Base-by-base conservation (phyloP, 2,797 vertebrate genomes). In the Clarias platycephalus region DNA sequence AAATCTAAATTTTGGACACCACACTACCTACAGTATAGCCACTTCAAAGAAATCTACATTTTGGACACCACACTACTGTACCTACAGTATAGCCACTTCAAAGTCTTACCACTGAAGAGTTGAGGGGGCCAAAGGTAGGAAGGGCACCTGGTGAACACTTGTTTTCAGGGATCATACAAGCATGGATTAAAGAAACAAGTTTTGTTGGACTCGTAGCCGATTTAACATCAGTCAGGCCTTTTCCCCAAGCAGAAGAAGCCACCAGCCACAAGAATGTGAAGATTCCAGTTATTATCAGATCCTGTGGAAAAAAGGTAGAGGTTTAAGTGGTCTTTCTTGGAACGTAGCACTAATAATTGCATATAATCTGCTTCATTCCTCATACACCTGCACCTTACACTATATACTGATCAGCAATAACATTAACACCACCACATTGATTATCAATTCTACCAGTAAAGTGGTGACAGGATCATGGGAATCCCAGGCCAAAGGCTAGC, bases 101-200 rank as follows among this genome's bases (percentile, higher is more conserved):
- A 76, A 84, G 20, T 84, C 95, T 95, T 93, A 96, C 96, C 96
- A 96, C 95, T 0, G 96, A 96, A 88, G 95, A 93, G 89, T 96
- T 96, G 89, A 95, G 95, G 86, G 95, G 93, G 4, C 95, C 95
- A 90, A 95, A 94, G 68, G 91, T 91, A 3, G 96, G 94, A 1
- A 93, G 83, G 80, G 93, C 89, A 10, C 95, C 94, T 0, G 91
- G 58, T 0, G 64, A 89, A 88, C 95, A 97, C 0, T 81, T 68
- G 3, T 81, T 92, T 0, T 34, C 5, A 0, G 0, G n/a, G 3
- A 0, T 4, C 0, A 93, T 94, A 91, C 96, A 96, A 31, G 90
- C 86, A 0, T 15, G 0, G n/a, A 67, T 82, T 87, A 95, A 89
- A 77, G 87, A 78, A 0, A 93, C 85, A 57, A 96, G 89, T 71